phyloP scores from a whole-genome alignment of 2,888 invertebrate genomes.

The Philopedon plagiatum region DNA sequence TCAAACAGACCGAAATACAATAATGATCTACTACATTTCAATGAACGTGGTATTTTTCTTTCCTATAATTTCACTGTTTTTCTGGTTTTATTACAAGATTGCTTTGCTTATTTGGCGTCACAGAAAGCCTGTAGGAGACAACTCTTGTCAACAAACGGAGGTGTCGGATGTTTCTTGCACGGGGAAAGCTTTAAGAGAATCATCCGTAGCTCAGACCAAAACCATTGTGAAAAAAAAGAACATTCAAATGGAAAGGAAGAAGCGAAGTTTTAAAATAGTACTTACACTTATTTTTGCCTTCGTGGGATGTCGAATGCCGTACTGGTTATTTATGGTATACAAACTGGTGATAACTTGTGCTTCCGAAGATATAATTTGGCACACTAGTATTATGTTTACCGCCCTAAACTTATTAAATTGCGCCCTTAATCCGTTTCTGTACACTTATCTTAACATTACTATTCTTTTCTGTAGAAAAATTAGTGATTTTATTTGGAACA shows the following conservation, averaged over 20 bases:
- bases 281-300: constrained; percentile 72
- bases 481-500: constrained; percentile 62
- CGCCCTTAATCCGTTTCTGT: constrained; percentile 74
- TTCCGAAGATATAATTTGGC: constrained; percentile 64
- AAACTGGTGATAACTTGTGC: constrained; percentile 63
- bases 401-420: constrained; percentile 71
- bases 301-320: constrained; percentile 70
- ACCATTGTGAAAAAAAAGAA: constrained; percentile 55
- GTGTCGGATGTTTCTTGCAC: constrained; percentile 57
- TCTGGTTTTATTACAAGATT: constrained; percentile 71
- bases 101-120: constrained; percentile 70
- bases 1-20: constrained; percentile 53
- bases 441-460: constrained; percentile 73
- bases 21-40: constrained; percentile 60
- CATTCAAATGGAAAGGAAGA: constrained; percentile 66
- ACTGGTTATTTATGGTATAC: constrained; percentile 71
- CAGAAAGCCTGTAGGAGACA: constrained; percentile 63
- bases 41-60: constrained; percentile 67
- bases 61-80: constrained; percentile 69
- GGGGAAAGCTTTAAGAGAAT: constrained; percentile 54
- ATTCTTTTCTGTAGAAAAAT: constrained; percentile 60
- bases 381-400: constrained; percentile 70
- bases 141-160: constrained; percentile 51
- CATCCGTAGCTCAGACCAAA: constrained; percentile 27
- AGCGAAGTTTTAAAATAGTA: constrained; percentile 73